Evolutionary conservation across 2,113 vertebrate genomes (phyloP).

Genomic region (Gadus chalcogrammus): DNA sequence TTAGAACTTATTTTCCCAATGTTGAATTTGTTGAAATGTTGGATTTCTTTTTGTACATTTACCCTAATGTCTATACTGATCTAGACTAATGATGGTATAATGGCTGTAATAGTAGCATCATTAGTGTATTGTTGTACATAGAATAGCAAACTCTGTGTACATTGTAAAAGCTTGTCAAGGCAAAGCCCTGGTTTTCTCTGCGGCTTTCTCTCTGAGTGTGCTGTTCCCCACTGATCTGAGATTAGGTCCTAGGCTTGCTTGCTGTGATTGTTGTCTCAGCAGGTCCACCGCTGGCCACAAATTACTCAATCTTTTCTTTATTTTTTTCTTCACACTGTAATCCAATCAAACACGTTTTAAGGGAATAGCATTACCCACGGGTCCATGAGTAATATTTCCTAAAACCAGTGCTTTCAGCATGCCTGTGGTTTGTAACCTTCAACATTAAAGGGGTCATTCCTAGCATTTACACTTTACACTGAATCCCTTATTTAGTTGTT

Average conservation of each 20-base stretch:
- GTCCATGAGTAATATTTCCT: constrained; percentile 40
- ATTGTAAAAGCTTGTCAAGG: constrained; percentile 8
- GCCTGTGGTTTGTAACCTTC: constrained; percentile 10
- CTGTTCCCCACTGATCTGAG: constrained; percentile 17
- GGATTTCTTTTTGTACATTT: too few relatives aligned
- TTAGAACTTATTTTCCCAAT: too few relatives aligned
- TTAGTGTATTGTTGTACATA: too few relatives aligned
- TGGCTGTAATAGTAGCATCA: too few relatives aligned
- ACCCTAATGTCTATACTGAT: too few relatives aligned
- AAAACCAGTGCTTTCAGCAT: constrained; percentile 20
- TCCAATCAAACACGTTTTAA: constrained; percentile 50
- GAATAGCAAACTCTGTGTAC: not conserved
- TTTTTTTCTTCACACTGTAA: constrained; percentile 33
- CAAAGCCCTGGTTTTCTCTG: too few relatives aligned
- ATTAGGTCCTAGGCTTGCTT: constrained; percentile 26
- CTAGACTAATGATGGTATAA: constrained; percentile 11
- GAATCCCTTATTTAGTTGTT: constrained; percentile 7
- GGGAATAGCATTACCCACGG: constrained; percentile 39
- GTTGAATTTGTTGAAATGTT: too few relatives aligned
- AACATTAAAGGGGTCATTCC: constrained; percentile 13
- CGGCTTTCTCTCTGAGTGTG: constrained; percentile 1
- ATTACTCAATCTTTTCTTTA: constrained; percentile 53
- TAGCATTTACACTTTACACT: not conserved
- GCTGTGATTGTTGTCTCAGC: constrained; percentile 48
- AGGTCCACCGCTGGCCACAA: constrained; percentile 50